These are phyloP conservation scores for Paratrypauchen microcephalus DNA, from an alignment of 2,797 vertebrate genomes.

Conservation along the genomic window DNA sequence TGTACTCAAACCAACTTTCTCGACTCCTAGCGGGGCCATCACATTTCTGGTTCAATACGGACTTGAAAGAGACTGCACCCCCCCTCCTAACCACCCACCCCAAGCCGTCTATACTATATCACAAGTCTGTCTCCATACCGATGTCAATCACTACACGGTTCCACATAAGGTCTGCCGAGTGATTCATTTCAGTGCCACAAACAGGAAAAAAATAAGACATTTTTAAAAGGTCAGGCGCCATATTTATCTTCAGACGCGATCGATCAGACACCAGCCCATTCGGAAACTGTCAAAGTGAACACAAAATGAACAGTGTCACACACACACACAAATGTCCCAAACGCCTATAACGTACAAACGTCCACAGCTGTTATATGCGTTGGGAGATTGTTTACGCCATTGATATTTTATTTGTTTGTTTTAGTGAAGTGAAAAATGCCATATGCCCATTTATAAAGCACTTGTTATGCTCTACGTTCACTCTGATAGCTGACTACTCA, in stretches of 20 bases:
- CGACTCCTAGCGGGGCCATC: conserved; percentile 18
- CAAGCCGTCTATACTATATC: not conserved
- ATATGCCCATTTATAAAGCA: not conserved
- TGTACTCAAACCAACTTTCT: conserved; percentile 38
- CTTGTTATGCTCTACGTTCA: not conserved
- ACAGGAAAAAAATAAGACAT: conserved; percentile 39
- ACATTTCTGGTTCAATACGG: conserved; percentile 27
- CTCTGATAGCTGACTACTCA: not conserved
- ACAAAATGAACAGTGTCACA: conserved; percentile 23
- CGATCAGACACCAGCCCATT: conserved; percentile 34
- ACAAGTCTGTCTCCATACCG: not conserved
- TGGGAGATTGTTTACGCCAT: not conserved
- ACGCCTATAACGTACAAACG: conserved; percentile 19
- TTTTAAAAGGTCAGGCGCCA: conserved; percentile 56
- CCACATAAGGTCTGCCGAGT: conserved; percentile 14
- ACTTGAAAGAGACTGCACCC: conserved; percentile 30
- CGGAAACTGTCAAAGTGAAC: conserved; percentile 3
- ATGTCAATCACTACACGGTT: conserved; percentile 41
- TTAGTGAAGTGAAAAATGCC: not conserved
- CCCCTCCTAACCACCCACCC: not conserved
- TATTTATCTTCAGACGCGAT: conserved; percentile 50
- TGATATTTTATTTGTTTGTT: conserved; percentile 7
- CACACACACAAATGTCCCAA: not conserved
- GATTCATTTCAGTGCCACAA: conserved; percentile 52
- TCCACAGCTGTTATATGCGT: conserved; percentile 1